A percentile compares a stretch with the other conserved stretches of the same genome.
phyloP scores from a whole-genome alignment of 2,888 invertebrate genomes.

The Cephus runcator region DNA sequence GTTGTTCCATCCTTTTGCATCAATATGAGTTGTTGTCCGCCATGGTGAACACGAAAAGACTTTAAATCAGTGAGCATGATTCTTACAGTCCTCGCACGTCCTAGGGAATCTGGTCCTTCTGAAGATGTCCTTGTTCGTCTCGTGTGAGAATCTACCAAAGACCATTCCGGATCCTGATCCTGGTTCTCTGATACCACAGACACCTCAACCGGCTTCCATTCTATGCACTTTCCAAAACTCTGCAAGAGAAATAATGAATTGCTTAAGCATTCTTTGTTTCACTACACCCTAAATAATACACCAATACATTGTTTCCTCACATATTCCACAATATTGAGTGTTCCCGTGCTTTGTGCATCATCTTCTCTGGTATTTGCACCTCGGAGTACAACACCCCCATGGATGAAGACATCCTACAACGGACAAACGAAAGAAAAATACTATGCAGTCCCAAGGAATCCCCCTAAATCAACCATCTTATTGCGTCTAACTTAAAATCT shows the following conservation, averaged over 20 bases:
- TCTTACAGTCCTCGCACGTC: constrained; percentile 68
- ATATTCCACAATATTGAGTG: constrained; percentile 76
- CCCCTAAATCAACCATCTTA: background rate
- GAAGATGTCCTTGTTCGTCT: constrained; percentile 71
- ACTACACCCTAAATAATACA: background rate
- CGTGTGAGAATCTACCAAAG: constrained; percentile 81
- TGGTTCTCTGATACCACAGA: constrained; percentile 82
- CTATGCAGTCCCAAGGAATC: background rate
- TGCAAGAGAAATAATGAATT: constrained; percentile 36
- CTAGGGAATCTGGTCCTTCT: constrained; percentile 60
- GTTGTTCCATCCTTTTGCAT: constrained; percentile 78
- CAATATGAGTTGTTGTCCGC: constrained; percentile 72
- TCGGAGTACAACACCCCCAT: constrained; percentile 81
- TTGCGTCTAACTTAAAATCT: constrained; percentile 1
- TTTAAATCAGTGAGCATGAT: constrained; percentile 74
- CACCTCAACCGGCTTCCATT: constrained; percentile 86
- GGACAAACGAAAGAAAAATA: constrained; percentile 13
- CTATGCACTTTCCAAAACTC: constrained; percentile 74
- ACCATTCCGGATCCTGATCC: constrained; percentile 82
- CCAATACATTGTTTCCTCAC: constrained; percentile 48
- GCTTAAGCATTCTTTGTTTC: background rate
- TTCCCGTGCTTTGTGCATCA: constrained; percentile 75
- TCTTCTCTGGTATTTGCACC: constrained; percentile 68
- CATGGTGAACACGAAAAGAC: constrained; percentile 72
- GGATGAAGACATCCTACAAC: constrained; percentile 78